Base-by-base conservation (phyloP, 2,888 invertebrate species). In the Sipunculus nudus region DNA sequence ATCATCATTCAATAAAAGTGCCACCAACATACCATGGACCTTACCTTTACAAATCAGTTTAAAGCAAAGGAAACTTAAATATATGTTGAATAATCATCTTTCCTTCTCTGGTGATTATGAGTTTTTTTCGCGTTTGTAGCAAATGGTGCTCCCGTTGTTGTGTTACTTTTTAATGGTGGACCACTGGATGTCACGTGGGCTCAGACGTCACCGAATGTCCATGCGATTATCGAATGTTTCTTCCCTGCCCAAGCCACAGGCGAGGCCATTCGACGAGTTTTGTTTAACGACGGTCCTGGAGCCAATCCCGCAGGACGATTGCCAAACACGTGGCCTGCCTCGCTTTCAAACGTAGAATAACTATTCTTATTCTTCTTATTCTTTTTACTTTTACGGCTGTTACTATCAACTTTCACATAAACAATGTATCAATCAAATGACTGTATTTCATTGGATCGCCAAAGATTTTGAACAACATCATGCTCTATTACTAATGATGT, bases 231-330 rank as follows among this genome's bases (percentile, higher is more conserved):
- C 5, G 72, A 75, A 56, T 77, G 78, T 49, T 77, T 76, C 61
- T 78, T 78, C 61, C 80, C 82, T 3, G 80, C 77, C 4, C 79
- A 81, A 64, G 65, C 75, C 1, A 71, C 78, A 3, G 82, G 82
- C 1, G 72, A 67, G 19, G 79, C 80, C 2, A 56, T 82, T 10
- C 62, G 61, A 21, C 63, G 67, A 28, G 72, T 75, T 1, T 48
- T 81, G 25, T 70, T 70, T 55, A 66, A 54, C 21, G 32, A 50
- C 6, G 71, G 65, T 3, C n/a, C 8, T 4, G 48, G 40, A 19
- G 54, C 64, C 2, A 76, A 72, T 38, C 79, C 78, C 6, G 77
- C 76, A 3, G 81, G 72, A 13, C 68, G 81, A 28, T 64, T 81
- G 16, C 78, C 81, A 2, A 72, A 71, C 49, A 81, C 81, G 1